These are phyloP conservation scores for Busseola fusca DNA, from an alignment of 2,888 invertebrate genomes.

Conservation along the genomic window DNA sequence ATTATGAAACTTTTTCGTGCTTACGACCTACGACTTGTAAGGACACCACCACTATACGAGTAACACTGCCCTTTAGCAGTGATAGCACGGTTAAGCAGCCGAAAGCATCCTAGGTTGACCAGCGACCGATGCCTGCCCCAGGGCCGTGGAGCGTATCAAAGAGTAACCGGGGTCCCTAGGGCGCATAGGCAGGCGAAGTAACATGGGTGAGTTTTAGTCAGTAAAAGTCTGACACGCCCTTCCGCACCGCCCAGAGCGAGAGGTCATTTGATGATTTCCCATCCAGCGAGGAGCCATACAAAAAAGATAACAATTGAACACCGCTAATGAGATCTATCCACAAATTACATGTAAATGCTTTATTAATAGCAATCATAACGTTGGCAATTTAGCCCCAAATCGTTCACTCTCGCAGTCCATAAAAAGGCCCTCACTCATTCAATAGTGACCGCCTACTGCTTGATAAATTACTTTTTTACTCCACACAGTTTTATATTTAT, in stretches of 20 bases:
- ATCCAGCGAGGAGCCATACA: neutral
- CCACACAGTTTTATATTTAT: conserved; percentile 21
- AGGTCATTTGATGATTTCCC: too few relatives aligned
- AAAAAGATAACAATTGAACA: neutral
- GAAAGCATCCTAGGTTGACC: neutral
- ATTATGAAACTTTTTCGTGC: too few relatives aligned
- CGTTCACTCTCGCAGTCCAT: conserved; percentile 3
- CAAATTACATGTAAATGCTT: conserved; percentile 1
- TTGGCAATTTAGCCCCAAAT: conserved; percentile 17
- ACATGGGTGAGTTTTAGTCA: too few relatives aligned
- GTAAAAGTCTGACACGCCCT: too few relatives aligned
- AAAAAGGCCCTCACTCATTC: conserved; percentile 5
- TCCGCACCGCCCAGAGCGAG: too few relatives aligned
- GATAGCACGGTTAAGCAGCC: neutral
- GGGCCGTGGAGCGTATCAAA: too few relatives aligned
- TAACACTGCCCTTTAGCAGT: too few relatives aligned
- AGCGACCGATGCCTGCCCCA: too few relatives aligned
- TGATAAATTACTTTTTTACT: conserved; percentile 40
- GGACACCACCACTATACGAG: too few relatives aligned
- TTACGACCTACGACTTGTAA: too few relatives aligned
- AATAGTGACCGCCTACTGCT: conserved; percentile 32
- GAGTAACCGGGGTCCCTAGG: too few relatives aligned
- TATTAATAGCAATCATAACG: conserved; percentile 15
- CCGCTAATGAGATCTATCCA: neutral
- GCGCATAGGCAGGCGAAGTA: too few relatives aligned